Conservation (phyloP, 1,140 invertebrate genomes). For the Bombus soroeensis region DNA sequence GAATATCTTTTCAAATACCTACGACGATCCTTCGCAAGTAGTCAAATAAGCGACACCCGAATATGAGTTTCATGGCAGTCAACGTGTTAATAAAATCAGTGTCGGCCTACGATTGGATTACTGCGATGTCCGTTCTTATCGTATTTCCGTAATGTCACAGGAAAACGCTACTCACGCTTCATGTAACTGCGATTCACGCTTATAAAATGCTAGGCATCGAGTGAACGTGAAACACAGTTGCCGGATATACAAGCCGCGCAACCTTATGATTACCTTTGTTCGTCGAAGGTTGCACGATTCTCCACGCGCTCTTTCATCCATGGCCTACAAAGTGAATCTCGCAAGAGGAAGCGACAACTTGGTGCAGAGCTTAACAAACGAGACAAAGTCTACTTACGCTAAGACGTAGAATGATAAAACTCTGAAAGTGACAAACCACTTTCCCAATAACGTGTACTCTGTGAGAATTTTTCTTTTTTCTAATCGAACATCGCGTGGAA, state of each 20-base stretch:
- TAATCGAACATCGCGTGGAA: too few species aligned
- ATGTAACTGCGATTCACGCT: background rate
- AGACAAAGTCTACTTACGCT: background rate
- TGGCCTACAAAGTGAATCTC: constrained; percentile 44
- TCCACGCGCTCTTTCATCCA: constrained; percentile 25
- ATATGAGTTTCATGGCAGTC: too few species aligned
- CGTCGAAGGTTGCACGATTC: constrained; percentile 60
- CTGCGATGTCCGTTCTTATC: background rate
- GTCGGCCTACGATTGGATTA: background rate
- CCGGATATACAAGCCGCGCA: constrained; percentile 43
- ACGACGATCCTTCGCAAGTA: too few species aligned
- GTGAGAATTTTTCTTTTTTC: background rate
- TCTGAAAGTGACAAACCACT: background rate
- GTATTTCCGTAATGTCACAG: constrained; percentile 4
- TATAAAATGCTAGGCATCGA: background rate
- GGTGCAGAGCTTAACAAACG: background rate
- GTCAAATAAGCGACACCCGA: too few species aligned
- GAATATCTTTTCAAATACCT: too few species aligned
- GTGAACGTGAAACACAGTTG: constrained; percentile 37
- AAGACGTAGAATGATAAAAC: background rate
- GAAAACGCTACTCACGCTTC: background rate
- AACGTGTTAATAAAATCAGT: background rate
- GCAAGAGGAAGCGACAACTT: constrained; percentile 1
- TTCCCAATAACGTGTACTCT: background rate
- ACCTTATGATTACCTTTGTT: constrained; percentile 64